Evolutionary conservation across 2,113 vertebrate species (phyloP).

Genomic region (Catharus bicknelli): DNA sequence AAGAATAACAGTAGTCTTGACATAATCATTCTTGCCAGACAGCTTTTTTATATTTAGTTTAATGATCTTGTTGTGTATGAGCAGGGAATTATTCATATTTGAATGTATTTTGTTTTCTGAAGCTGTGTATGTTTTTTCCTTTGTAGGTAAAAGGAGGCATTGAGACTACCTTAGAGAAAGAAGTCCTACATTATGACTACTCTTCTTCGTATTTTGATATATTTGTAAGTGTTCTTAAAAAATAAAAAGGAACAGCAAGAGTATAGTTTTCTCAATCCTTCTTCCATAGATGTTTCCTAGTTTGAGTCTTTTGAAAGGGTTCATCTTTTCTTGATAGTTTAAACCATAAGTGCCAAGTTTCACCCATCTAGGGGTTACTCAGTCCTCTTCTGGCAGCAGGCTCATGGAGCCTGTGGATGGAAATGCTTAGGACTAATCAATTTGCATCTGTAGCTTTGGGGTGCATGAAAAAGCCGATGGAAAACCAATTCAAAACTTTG

Average conservation of each 20-base stretch:
- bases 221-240: slow-evolving; percentile 84
- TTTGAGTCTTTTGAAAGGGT: background rate
- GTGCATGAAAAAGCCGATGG: accelerated
- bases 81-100: background rate
- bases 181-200: slow-evolving; percentile 93
- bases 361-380: background rate
- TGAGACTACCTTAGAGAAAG: slow-evolving; percentile 81
- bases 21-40: background rate
- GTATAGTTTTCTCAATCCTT: background rate
- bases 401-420: background rate
- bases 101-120: background rate
- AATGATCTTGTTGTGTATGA: background rate
- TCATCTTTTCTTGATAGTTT: background rate
- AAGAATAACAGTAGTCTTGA: background rate
- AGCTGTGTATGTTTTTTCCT: background rate
- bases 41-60: background rate
- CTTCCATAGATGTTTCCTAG: background rate
- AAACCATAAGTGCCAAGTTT: background rate
- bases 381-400: background rate
- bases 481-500: background rate
- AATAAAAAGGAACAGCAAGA: background rate
- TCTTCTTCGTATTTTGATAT: slow-evolving; percentile 95
- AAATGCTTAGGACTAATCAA: background rate
- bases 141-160: slow-evolving; percentile 89
- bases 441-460: background rate